Percentiles rank a stretch among this genome's conserved stretches.
Conservation (phyloP, 2,888 invertebrate species). For the Pseudococcus viburni region DNA sequence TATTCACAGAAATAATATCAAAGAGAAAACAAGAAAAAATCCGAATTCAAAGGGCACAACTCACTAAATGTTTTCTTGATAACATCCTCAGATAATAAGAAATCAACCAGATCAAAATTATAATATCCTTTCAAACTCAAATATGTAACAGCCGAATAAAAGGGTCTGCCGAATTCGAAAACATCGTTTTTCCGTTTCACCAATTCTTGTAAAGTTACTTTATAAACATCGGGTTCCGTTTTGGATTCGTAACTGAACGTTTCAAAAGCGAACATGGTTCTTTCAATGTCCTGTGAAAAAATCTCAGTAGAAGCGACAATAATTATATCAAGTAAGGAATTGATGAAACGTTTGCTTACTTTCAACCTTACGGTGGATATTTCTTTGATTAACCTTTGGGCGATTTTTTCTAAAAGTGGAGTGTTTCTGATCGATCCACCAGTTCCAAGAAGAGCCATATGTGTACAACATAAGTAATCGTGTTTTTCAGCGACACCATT, state of each 20-base stretch:
- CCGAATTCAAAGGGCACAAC: background rate
- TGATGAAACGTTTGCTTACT: slow-evolving; percentile 30
- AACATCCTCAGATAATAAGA: slow-evolving; percentile 8
- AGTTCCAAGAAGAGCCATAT: slow-evolving; percentile 67
- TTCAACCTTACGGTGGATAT: slow-evolving; percentile 65
- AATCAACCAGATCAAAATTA: slow-evolving; percentile 47
- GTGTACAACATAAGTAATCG: slow-evolving; percentile 57
- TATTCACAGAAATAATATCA: background rate
- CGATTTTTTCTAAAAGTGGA: slow-evolving; percentile 65
- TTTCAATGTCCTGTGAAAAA: slow-evolving; percentile 66
- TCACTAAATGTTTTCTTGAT: slow-evolving; percentile 38
- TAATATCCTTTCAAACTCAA: slow-evolving; percentile 62
- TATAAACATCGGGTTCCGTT: slow-evolving; percentile 64
- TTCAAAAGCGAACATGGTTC: slow-evolving; percentile 60
- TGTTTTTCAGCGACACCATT: slow-evolving; percentile 59
- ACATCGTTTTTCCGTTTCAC: slow-evolving; percentile 61
- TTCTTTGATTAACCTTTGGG: slow-evolving; percentile 61
- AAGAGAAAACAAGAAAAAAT: background rate
- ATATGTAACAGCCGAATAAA: slow-evolving; percentile 53
- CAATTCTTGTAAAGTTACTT: slow-evolving; percentile 63
- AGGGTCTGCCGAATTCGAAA: slow-evolving; percentile 53
- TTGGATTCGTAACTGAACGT: slow-evolving; percentile 66
- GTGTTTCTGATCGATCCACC: slow-evolving; percentile 62
- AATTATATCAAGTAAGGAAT: background rate
- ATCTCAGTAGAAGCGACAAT: background rate